Base-by-base conservation (phyloP, 2,797 vertebrate genomes). In the Pelochelys cantorii region DNA sequence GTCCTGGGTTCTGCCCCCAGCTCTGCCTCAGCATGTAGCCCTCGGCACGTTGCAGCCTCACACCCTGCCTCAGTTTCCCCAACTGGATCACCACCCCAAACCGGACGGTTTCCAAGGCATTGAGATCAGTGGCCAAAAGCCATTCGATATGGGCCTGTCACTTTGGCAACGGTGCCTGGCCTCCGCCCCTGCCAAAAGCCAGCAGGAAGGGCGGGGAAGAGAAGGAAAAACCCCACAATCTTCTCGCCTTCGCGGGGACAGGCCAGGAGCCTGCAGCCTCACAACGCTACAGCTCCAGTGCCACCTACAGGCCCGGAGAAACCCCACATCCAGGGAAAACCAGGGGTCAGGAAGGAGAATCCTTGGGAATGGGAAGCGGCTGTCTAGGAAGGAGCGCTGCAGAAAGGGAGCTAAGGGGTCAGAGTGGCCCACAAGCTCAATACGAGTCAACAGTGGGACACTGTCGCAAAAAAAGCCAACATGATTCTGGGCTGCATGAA, bases 11-110 rank as follows among this genome's bases (percentile, higher is more conserved):
- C 60, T 52, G 23, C 0, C 59, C 48, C 81, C 62, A 0, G 11
- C 37, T 81, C 48, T 84, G 37, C 12, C 3, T 85, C 27, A 14
- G 25, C 74, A 15, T 8, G 20, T 42, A 7, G 77, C 81, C 56
- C 20, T 29, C 22, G 59, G 29, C 29, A 2, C 15, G 27, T 1
- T 53, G 1, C 80, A 82, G 60, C 53, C 54, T 56, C 82, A 13
- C 52, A 4, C 54, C 0, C 15, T 92, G 96, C 95, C 95, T 96
- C 91, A 84, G 91, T 94, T 93, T 96, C 94, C 91, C 93, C 85
- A 31, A 0, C 31, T 62, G 81, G 84, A 31, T 92, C 85, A 52
- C 18, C 1, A 90, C 95, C 95, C 31, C 57, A 1, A 88, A 93
- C 93, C 90, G 87, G 65, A 81, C 90, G 82, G 68, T 95, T 96